Evolutionary conservation across 2,113 vertebrate genomes (phyloP), one percentile per base, ranked within the genome.

Genomic region (Odontophorus gujanensis): DNA sequence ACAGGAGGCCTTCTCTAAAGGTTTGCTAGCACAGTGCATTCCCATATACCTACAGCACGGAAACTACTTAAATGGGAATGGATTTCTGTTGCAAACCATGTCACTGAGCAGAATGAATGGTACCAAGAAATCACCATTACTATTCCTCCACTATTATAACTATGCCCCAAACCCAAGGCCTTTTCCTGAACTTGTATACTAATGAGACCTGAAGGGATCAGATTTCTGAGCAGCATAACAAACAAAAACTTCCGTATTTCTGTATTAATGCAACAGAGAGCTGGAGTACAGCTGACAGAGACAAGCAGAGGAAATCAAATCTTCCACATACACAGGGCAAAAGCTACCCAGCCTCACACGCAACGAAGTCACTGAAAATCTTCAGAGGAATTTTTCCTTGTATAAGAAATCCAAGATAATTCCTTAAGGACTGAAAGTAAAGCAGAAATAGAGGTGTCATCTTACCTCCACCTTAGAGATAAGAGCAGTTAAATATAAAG

Each of bases 241-340:
- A 38, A 51, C 19, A 74, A 9, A 47, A 4, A 3, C 11, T 11
- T 25, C 51, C 34, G 59, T 25, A 71, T 68, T 78, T 81, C 38
- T 9, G 5, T 63, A 17, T n/a, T 43, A 63, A 57, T 40, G 18
- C 6, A 4, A 30, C 15, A 61, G 24, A 13, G 43, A 75, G 4
- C 10, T 61, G 50, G 47, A 59, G 21, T 2, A 7, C 10, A 22
- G 15, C 59, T 42, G 48, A 43, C 15, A 30, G 36, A 0, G 2
- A 87, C 66, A 55, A 51, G 30, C 21, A 80, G 42, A 61, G 7
- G 12, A 61, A 21, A 68, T 88, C 14, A 30, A 14, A 61, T 61
- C 28, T 48, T 25, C 25, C 19, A 26, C 0, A 0, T 21, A 28
- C 38, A 22, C 28, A 42, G 43, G 57, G 47, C 32, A 67, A 43